phyloP scores from a whole-genome alignment of 2,888 invertebrate genomes.

The Acanthosepion lycidas region DNA sequence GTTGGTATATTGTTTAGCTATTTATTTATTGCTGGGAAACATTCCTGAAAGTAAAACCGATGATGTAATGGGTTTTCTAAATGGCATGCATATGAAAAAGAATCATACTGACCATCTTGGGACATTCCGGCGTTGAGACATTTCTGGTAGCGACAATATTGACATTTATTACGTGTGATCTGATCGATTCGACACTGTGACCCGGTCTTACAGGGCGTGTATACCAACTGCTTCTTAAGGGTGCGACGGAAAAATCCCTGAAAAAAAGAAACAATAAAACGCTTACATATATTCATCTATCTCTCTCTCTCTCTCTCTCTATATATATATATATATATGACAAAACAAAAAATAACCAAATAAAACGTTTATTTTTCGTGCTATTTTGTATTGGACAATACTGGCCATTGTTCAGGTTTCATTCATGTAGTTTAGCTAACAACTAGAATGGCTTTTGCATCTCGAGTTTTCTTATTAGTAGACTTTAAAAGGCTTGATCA shows the following conservation, averaged over 20 bases:
- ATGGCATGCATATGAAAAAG: background rate
- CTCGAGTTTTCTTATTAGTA: no score
- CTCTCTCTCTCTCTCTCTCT: no score
- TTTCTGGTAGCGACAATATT: constrained; percentile 73
- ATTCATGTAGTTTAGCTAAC: no score
- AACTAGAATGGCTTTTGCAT: no score
- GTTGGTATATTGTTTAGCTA: background rate
- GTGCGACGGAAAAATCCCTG: constrained; percentile 74
- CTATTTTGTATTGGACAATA: no score
- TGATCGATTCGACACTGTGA: constrained; percentile 72
- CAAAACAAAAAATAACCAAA: no score
- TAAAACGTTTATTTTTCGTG: no score
- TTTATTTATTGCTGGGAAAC: background rate
- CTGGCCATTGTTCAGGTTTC: no score
- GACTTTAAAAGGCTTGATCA: no score
- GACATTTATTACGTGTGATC: constrained; percentile 72
- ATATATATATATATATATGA: no score
- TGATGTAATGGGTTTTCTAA: background rate
- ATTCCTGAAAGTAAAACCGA: background rate
- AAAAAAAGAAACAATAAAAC: constrained; percentile 44
- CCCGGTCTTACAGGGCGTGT: constrained; percentile 70
- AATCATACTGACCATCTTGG: constrained; percentile 64
- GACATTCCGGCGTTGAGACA: constrained; percentile 75
- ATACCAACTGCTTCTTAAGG: constrained; percentile 72
- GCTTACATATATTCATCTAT: background rate